A percentile compares a stretch with the other conserved stretches of the same genome.
phyloP scores from a whole-genome alignment of 2,888 invertebrate species.

The Ellobium chinense region DNA sequence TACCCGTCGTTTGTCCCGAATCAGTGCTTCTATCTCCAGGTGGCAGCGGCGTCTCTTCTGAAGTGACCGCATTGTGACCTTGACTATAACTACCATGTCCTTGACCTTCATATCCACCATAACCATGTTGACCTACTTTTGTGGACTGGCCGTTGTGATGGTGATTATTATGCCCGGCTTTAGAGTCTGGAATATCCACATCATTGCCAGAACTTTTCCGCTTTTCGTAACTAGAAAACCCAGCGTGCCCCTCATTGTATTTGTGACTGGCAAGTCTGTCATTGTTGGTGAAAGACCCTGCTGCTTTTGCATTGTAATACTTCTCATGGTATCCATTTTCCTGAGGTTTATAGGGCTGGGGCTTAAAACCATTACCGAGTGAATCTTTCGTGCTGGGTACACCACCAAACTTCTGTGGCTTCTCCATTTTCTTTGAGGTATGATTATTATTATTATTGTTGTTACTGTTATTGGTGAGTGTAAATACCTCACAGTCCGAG shows the following conservation, averaged over 20 bases:
- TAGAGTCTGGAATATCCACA: neutral
- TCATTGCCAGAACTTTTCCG: neutral
- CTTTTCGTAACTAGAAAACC: neutral
- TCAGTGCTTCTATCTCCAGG: conserved; percentile 57
- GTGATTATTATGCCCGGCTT: neutral
- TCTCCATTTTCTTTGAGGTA: neutral
- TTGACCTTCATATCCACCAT: neutral
- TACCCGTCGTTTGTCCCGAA: conserved; percentile 63
- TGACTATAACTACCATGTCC: neutral
- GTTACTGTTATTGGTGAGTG: neutral
- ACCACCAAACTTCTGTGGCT: neutral
- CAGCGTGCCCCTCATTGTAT: neutral
- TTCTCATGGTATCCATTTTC: neutral
- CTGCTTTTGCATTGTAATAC: neutral
- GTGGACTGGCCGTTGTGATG: neutral
- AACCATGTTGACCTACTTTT: neutral
- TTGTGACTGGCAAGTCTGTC: neutral
- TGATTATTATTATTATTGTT: neutral
- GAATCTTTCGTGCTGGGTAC: neutral
- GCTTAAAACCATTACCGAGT: neutral
- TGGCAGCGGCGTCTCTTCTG: conserved; percentile 35
- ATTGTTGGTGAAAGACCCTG: neutral
- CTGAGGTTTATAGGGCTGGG: neutral
- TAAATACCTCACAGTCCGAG: conserved; percentile 24
- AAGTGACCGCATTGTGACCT: neutral